Evolutionary conservation across 53 echinoderm and acorn worm genomes (phyloP).

Genomic region (Antedon mediterranea): DNA sequence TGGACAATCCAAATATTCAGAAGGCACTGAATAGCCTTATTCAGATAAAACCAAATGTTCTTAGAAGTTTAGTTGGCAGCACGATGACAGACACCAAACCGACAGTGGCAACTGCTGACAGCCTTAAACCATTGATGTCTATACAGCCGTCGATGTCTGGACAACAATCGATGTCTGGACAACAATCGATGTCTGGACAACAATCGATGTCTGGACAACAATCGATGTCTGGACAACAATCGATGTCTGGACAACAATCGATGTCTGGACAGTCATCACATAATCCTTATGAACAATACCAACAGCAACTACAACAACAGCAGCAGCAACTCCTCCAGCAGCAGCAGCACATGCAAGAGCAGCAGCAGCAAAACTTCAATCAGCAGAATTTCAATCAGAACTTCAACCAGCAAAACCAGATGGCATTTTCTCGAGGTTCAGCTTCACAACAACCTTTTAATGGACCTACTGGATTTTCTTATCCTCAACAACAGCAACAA

Average conservation of each 20-base stretch:
- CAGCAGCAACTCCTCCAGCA: slow-evolving; percentile 10
- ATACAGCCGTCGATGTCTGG: background rate
- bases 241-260: background rate
- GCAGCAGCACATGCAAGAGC: slow-evolving; percentile 8
- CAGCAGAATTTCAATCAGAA: slow-evolving; percentile 4
- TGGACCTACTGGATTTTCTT: background rate
- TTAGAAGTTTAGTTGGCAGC: slow-evolving; percentile 29
- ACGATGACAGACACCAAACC: slow-evolving; percentile 9
- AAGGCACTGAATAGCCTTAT: slow-evolving; percentile 91
- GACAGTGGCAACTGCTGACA: background rate
- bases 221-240: background rate
- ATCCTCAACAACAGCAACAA: slow-evolving; percentile 10
- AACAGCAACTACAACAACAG: background rate
- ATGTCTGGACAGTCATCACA: background rate
- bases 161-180: background rate
- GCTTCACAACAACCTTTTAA: background rate
- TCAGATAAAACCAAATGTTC: slow-evolving; percentile 70
- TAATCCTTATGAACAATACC: background rate
- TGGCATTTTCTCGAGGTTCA: background rate
- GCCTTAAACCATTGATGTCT: background rate
- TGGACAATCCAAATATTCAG: slow-evolving; percentile 88
- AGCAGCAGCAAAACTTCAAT: slow-evolving; percentile 6
- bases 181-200: background rate
- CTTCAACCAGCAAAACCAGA: slow-evolving; percentile 1
- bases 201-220: background rate